Percentiles rank a stretch among this genome's conserved stretches.
Conservation (phyloP, 2,797 vertebrate genomes). For the Betta splendens region DNA sequence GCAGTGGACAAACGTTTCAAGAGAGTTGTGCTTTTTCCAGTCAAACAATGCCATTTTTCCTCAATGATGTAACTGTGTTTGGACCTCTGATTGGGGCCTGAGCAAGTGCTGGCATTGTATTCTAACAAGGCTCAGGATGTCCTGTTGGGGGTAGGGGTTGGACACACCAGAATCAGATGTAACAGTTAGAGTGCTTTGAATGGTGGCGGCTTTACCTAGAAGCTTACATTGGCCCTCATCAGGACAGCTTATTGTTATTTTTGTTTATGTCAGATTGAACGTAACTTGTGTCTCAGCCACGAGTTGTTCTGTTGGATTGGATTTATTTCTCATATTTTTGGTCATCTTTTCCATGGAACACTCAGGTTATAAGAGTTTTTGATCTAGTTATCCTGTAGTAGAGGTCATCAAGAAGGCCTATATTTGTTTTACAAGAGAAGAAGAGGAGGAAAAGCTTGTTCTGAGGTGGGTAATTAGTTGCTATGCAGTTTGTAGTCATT, state of each 20-base stretch:
- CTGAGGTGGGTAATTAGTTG: conserved; percentile 38
- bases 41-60: conserved; percentile 84
- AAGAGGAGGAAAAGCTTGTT: not conserved
- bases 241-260: conserved; percentile 2
- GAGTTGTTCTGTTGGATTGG: conserved; percentile 5
- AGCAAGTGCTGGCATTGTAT: conserved; percentile 90
- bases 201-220: conserved; percentile 44
- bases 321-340: not conserved
- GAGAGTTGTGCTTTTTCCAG: conserved; percentile 68
- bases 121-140: conserved; percentile 96
- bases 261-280: too few species aligned
- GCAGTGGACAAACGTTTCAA: conserved; percentile 40
- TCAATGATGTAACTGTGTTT: conserved; percentile 83
- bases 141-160: conserved; percentile 83
- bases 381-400: not conserved
- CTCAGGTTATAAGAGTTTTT: too few species aligned
- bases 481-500: not conserved
- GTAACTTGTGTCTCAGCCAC: not conserved
- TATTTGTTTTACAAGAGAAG: not conserved
- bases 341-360: not conserved
- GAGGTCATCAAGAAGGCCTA: not conserved
- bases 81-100: conserved; percentile 74
- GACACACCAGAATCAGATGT: conserved; percentile 81
- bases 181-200: conserved; percentile 54
- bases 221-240: conserved; percentile 20